Percentiles rank a stretch among this genome's conserved stretches.
Conservation (phyloP, 2,888 invertebrate genomes). For the Sarcophaga caerulescens region DNA sequence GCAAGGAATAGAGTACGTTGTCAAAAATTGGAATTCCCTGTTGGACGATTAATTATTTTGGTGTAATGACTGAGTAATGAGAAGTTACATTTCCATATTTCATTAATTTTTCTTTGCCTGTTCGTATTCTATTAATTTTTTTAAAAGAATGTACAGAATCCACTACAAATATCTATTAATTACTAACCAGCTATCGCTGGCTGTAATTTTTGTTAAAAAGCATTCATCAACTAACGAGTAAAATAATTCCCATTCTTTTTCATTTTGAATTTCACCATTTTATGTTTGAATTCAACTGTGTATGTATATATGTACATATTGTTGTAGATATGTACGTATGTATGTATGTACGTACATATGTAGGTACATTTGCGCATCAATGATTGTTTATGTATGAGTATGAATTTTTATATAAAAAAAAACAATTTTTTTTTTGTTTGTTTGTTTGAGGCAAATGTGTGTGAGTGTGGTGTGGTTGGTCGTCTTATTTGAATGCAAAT, state of each 20-base stretch:
- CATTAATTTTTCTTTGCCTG: too few species aligned
- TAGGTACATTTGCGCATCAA: constrained; percentile 4
- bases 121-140: too few species aligned
- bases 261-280: neutral
- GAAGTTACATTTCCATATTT: too few species aligned
- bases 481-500: constrained; percentile 62
- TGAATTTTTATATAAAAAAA: neutral
- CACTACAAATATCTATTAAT: too few species aligned
- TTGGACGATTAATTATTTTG: too few species aligned
- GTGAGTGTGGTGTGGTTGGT: constrained; percentile 26
- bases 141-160: too few species aligned
- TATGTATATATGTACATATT: too few species aligned
- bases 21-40: too few species aligned
- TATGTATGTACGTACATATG: neutral
- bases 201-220: constrained; percentile 27
- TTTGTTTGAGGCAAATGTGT: constrained; percentile 40
- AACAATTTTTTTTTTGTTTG: neutral
- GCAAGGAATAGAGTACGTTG: too few species aligned
- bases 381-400: constrained; percentile 2
- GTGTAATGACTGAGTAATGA: too few species aligned
- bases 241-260: neutral
- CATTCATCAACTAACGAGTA: constrained; percentile 30
- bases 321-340: neutral
- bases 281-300: neutral
- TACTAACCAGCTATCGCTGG: constrained; percentile 2